Evolutionary conservation across 2,113 vertebrate species (phyloP).

Genomic region (Microcebus jonahi): DNA sequence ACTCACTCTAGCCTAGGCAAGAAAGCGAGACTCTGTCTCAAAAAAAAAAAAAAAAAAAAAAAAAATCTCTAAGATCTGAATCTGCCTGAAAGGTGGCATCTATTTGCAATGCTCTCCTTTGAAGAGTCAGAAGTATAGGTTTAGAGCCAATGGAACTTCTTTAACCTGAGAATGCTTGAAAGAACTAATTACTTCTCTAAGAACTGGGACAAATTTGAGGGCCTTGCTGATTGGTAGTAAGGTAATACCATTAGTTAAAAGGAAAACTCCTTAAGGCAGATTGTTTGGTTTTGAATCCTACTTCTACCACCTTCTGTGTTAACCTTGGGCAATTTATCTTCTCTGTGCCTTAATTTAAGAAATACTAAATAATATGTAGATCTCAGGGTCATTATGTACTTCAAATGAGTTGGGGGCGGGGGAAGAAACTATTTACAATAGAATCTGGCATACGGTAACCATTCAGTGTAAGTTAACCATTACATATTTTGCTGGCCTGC

Average conservation of each 20-base stretch:
- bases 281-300: background rate
- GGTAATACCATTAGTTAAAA: background rate
- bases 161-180: background rate
- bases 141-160: background rate
- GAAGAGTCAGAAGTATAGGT: background rate
- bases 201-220: background rate
- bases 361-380: background rate
- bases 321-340: background rate
- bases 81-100: background rate
- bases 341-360: background rate
- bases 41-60: no score
- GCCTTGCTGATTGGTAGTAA: background rate
- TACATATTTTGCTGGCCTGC: background rate
- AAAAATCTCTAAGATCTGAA: background rate
- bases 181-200: background rate
- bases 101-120: background rate
- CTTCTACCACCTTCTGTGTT: background rate
- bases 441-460: background rate
- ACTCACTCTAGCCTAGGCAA: no score
- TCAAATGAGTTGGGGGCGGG: background rate
- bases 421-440: background rate
- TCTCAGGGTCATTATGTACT: background rate
- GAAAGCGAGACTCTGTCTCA: no score
- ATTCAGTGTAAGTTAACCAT: background rate
- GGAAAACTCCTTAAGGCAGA: background rate